phyloP scores from a whole-genome alignment of 2,797 vertebrate genomes.

The Caiman crocodilus region DNA sequence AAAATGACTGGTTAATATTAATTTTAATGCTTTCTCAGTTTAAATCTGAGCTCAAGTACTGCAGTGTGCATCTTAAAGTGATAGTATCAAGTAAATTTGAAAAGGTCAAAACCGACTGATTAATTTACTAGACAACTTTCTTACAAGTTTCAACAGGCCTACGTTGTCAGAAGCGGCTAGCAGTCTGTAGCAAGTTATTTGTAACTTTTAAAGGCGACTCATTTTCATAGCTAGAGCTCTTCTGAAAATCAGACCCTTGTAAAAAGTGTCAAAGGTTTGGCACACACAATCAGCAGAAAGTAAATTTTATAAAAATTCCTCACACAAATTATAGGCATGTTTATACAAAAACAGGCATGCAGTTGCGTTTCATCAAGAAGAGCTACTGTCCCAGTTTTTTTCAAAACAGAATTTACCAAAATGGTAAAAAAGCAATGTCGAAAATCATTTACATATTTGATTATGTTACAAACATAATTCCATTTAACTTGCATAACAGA shows the following conservation, averaged over 20 bases:
- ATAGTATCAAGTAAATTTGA: neutral
- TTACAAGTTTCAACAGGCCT: slow-evolving; percentile 1
- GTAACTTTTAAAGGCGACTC: no score
- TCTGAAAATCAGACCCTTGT: neutral
- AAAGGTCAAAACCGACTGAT: neutral
- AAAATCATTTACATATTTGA: neutral
- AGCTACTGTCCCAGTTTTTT: neutral
- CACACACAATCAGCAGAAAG: slow-evolving; percentile 24
- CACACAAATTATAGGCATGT: neutral
- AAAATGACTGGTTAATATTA: no score
- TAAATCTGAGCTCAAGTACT: neutral
- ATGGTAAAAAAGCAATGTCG: neutral
- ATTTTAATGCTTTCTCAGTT: neutral
- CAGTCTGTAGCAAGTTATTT: slow-evolving; percentile 18
- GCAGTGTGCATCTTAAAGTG: neutral
- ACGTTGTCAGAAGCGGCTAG: neutral
- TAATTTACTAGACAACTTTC: neutral
- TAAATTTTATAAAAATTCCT: slow-evolving; percentile 7
- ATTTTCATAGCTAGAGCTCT: neutral
- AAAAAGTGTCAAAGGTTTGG: neutral
- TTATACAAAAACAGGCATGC: neutral
- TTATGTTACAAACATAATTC: neutral
- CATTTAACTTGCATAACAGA: neutral
- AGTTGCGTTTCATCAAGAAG: neutral
- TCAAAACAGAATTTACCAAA: slow-evolving; percentile 11